A percentile compares a stretch with the other conserved stretches of the same genome.
These are phyloP conservation scores for Scaptomyza graminum DNA, from an alignment of 1,140 invertebrate genomes.

Conservation along the genomic window DNA sequence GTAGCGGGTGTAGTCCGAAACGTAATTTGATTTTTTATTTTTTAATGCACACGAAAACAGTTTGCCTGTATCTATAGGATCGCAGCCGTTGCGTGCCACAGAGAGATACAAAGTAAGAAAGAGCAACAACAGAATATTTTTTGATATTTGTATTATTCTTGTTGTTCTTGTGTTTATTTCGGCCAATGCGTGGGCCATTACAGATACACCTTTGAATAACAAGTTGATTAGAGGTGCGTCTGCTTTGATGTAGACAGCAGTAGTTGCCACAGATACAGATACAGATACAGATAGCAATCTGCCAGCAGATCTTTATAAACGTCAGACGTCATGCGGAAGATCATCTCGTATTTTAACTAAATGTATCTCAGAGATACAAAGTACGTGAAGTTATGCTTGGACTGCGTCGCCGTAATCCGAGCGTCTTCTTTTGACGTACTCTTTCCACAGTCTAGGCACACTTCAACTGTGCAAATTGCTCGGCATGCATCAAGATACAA, in stretches of 20 bases:
- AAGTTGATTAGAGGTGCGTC: constrained; percentile 31
- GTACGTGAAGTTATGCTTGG: constrained; percentile 79
- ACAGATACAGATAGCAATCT: background rate
- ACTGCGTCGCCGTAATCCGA: constrained; percentile 63
- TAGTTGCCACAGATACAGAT: background rate
- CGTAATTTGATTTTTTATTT: constrained; percentile 73
- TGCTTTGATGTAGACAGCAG: constrained; percentile 8
- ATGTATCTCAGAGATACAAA: constrained; percentile 41
- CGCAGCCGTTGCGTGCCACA: constrained; percentile 37
- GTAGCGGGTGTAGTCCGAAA: constrained; percentile 61
- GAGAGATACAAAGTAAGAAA: constrained; percentile 29
- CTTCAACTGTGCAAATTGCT: constrained; percentile 79
- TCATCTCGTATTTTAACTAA: constrained; percentile 34
- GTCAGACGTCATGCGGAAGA: constrained; percentile 74
- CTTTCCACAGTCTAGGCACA: constrained; percentile 79
- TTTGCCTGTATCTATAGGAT: constrained; percentile 62
- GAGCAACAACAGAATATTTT: background rate
- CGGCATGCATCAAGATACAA: constrained; percentile 60
- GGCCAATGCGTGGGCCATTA: constrained; percentile 36
- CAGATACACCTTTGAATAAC: constrained; percentile 34
- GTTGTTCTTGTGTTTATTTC: constrained; percentile 33
- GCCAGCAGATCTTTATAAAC: background rate
- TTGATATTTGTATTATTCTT: background rate
- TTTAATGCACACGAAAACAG: constrained; percentile 54
- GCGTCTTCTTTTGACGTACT: constrained; percentile 60